Conservation (phyloP, 30 jellyfish, hydroid and myxozoan genomes). For the Turritopsis dohrnii region DNA sequence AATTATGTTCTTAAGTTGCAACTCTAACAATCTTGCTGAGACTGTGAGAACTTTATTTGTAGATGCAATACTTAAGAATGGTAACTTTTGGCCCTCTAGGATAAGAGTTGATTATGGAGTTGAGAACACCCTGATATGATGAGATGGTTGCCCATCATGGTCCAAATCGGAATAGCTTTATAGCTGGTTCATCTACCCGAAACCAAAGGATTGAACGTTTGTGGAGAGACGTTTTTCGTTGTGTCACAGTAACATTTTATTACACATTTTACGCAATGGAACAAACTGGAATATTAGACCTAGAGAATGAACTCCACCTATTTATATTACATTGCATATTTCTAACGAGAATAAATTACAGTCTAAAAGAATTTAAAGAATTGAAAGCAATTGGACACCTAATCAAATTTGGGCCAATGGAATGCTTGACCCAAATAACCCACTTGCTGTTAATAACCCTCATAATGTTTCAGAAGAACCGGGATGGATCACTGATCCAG, state of each 20-base stretch:
- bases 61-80: constrained; percentile 8
- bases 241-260: neutral
- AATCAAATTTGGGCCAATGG: constrained; percentile 6
- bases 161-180: constrained; percentile 20
- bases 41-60: constrained; percentile 33
- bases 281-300: constrained; percentile 33
- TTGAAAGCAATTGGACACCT: constrained; percentile 30
- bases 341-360: constrained; percentile 11
- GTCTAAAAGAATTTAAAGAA: constrained; percentile 16
- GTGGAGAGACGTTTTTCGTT: neutral
- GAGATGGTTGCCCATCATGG: constrained; percentile 33
- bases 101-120: constrained; percentile 31
- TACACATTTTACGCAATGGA: constrained; percentile 46
- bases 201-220: constrained; percentile 10
- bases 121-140: constrained; percentile 16
- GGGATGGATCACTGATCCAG: too few relatives aligned
- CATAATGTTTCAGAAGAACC: too few relatives aligned
- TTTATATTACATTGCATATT: constrained; percentile 18
- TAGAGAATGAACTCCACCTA: constrained; percentile 29
- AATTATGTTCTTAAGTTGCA: constrained; percentile 25
- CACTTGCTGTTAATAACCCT: too few relatives aligned
- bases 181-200: constrained; percentile 27
- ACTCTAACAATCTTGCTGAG: constrained; percentile 27
- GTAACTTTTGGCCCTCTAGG: constrained; percentile 49
- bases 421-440: neutral